Evolutionary conservation across 2,113 vertebrate genomes (phyloP), one percentile per base, ranked within the genome.

Genomic region (Alethe diademata): DNA sequence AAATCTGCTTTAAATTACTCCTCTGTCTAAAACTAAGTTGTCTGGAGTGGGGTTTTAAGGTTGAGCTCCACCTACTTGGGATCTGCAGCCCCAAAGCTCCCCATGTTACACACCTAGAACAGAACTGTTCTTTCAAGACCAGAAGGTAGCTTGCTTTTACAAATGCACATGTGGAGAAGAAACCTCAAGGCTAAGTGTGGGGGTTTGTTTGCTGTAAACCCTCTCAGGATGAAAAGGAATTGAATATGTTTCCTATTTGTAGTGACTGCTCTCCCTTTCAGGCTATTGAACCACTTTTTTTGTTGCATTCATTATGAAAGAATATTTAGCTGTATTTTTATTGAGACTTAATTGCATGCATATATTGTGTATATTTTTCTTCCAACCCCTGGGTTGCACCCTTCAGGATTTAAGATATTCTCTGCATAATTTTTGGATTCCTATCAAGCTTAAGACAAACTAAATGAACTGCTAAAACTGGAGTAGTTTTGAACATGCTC

Each of bases 391-490:
- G 8, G 36, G 33, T 72, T 71, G 14, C 23, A 56, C 20, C n/a
- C 74, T 88, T 88, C 70, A 88, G 78, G 36, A 88, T 88, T 93
- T 93, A 90, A 90, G 38, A 73, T 93, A 79, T 54, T 53, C 15
- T 87, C 36, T 70, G 81, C 50, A 33, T 73, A 79, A 86, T 86
- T 88, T 90, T 85, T 95, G n/a, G 57, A 72, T 88, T 93, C 20
- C 36, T 88, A 9, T 85, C 74, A 82, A 80, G 16, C 19, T 76
- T 67, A 72, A 85, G 66, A 78, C 66, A 88, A 72, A 38, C 42
- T 53, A 82, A 94, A 95, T 88, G 85, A 93, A 53, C 85, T 96
- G 92, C 78, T 90, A 88, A 88, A 93, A 42, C 62, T 93, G 95
- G 85, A 95, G 61, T 43, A 38, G 40, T 90, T 93, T 90, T 90